These are phyloP conservation scores for Nomada ruficornis DNA, from an alignment of 2,888 invertebrate genomes.

Conservation along the genomic window DNA sequence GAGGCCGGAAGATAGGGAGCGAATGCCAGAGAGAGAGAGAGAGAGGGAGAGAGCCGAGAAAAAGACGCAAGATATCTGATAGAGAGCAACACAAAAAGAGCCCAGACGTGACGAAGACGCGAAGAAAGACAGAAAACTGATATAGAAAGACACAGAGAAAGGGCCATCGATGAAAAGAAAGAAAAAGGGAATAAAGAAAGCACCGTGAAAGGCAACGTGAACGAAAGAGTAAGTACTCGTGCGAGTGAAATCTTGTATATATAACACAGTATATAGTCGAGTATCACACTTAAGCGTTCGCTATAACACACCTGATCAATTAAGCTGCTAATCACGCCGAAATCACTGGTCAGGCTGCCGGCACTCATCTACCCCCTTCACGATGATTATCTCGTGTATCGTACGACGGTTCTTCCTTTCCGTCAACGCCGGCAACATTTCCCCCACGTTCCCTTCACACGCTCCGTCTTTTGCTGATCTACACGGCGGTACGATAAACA, in stretches of 20 bases:
- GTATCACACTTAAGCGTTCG: conserved; percentile 41
- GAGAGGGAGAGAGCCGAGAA: not conserved
- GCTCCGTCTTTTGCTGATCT: not conserved
- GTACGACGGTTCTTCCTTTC: conserved; percentile 27
- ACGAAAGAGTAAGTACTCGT: conserved; percentile 7
- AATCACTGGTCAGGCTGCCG: conserved; percentile 58
- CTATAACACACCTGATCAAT: conserved; percentile 77
- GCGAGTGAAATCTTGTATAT: not conserved
- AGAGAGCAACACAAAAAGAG: not conserved
- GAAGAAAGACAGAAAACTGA: conserved; percentile 7
- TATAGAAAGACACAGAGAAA: conserved; percentile 20
- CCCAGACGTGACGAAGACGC: not conserved
- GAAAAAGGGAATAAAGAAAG: conserved; percentile 10
- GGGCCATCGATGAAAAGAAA: conserved; percentile 47
- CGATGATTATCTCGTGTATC: conserved; percentile 62
- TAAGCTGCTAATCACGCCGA: conserved; percentile 68
- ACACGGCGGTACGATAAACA: conserved; percentile 48
- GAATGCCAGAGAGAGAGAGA: not conserved
- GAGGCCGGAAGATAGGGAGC: conserved; percentile 45
- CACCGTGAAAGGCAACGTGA: not conserved
- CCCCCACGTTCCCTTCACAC: conserved; percentile 20
- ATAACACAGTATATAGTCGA: not conserved
- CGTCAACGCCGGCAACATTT: conserved; percentile 37
- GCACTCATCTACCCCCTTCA: conserved; percentile 65
- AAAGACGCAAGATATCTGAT: not conserved